Evolutionary conservation across 64 coral and sea anemone species (phyloP).

Genomic region (Porites lutea): DNA sequence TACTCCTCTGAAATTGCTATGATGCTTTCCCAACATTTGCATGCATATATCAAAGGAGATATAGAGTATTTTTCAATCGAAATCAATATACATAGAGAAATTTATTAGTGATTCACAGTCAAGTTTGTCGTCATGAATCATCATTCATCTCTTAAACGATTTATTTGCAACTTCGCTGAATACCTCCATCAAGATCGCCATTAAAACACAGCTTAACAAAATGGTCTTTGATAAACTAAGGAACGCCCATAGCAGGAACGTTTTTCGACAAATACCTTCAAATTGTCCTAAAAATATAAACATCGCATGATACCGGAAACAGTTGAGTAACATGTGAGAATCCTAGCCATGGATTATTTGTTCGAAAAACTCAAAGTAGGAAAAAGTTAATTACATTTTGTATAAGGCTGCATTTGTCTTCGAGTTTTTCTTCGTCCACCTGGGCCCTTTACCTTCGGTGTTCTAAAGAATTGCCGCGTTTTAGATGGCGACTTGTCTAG

Average conservation of each 20-base stretch:
- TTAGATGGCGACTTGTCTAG: slow-evolving; percentile 62
- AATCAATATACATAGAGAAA: neutral
- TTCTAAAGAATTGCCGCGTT: slow-evolving; percentile 17
- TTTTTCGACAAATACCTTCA: neutral
- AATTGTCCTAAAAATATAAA: neutral
- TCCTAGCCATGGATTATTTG: no score
- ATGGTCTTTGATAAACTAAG: no score
- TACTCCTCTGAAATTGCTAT: no score
- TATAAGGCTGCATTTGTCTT: slow-evolving; percentile 55
- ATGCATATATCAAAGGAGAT: slow-evolving; percentile 5
- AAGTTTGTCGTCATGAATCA: no score
- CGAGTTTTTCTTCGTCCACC: slow-evolving; percentile 11
- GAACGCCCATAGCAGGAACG: neutral
- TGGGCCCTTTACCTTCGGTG: slow-evolving; percentile 33
- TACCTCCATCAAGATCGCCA: no score
- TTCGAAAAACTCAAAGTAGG: neutral
- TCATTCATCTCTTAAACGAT: no score
- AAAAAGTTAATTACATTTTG: slow-evolving; percentile 36
- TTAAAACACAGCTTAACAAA: no score
- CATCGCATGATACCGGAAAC: no score
- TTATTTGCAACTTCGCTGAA: no score
- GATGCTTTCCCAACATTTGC: neutral
- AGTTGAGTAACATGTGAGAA: no score
- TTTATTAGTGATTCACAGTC: no score
- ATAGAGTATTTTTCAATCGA: neutral